A percentile compares a stretch with the other conserved stretches of the same genome.
phyloP scores from a whole-genome alignment of 2,113 vertebrate genomes.

The Bos indicus region DNA sequence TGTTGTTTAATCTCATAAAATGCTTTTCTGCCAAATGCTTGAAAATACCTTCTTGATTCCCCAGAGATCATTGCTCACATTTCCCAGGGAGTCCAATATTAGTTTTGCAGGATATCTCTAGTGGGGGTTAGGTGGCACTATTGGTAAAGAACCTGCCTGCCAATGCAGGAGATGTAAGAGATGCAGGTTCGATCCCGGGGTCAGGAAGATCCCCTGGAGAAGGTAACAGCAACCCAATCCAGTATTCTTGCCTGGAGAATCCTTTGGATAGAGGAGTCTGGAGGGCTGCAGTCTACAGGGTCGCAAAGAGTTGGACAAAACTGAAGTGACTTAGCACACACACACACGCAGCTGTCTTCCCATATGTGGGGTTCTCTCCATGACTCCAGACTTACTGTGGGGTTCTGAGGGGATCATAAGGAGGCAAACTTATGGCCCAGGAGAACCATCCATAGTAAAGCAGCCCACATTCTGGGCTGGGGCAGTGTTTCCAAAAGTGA shows the following conservation, averaged over 20 bases:
- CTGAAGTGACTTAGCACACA: neutral
- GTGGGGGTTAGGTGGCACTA: neutral
- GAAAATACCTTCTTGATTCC: neutral
- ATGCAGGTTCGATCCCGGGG: accelerated
- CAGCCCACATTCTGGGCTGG: neutral
- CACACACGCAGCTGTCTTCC: neutral
- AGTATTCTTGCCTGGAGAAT: neutral
- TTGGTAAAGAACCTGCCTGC: neutral
- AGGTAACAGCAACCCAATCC: neutral
- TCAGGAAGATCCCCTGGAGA: neutral
- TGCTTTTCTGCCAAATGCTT: neutral
- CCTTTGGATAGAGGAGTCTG: neutral
- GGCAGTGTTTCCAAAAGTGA: neutral
- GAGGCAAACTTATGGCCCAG: neutral
- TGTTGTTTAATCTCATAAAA: neutral
- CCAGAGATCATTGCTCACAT: neutral
- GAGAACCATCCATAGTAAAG: neutral
- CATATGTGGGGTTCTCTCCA: neutral
- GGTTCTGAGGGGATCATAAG: neutral
- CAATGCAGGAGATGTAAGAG: neutral
- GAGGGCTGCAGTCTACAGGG: neutral
- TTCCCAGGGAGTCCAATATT: neutral
- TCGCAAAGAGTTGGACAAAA: neutral
- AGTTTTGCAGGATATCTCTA: neutral
- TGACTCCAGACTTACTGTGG: neutral